phyloP scores from a whole-genome alignment of 2,888 invertebrate genomes.

The Argyresthia albistria region DNA sequence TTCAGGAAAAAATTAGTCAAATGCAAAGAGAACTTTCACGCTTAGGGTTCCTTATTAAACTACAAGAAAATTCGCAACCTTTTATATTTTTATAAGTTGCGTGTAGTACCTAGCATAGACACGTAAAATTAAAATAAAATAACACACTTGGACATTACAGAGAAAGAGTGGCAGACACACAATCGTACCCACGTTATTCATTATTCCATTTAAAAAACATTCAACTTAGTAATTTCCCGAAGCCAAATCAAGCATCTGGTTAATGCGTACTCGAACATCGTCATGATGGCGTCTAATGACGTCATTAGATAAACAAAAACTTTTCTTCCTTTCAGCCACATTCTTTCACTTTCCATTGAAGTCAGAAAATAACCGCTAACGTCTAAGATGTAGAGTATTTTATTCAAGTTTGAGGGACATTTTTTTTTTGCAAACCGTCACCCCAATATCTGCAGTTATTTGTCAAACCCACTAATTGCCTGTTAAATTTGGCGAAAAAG shows the following conservation, averaged over 20 bases:
- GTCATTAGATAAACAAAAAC: conserved; percentile 50
- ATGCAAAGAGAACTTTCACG: no score
- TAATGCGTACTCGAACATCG: conserved; percentile 41
- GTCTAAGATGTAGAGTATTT: not conserved
- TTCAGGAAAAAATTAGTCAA: no score
- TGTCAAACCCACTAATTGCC: conserved; percentile 54
- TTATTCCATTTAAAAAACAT: no score
- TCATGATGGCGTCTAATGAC: conserved; percentile 46
- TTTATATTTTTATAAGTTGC: no score
- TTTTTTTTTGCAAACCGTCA: conserved; percentile 14
- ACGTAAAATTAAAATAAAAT: no score
- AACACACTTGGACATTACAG: no score
- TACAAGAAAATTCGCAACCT: no score
- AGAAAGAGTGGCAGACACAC: no score
- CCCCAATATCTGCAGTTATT: conserved; percentile 44
- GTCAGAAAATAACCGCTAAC: not conserved
- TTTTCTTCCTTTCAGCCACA: conserved; percentile 37
- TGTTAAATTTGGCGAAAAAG: conserved; percentile 24
- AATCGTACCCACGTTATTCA: no score
- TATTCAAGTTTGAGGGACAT: not conserved
- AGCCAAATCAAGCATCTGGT: conserved; percentile 13
- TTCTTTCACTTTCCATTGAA: conserved; percentile 15
- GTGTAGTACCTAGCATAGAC: no score
- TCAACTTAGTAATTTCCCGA: not conserved
- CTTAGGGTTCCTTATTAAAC: no score